A percentile compares a stretch with the other conserved stretches of the same genome.
phyloP scores from a whole-genome alignment of 2,888 invertebrate species.

The Machimus atricapillus region DNA sequence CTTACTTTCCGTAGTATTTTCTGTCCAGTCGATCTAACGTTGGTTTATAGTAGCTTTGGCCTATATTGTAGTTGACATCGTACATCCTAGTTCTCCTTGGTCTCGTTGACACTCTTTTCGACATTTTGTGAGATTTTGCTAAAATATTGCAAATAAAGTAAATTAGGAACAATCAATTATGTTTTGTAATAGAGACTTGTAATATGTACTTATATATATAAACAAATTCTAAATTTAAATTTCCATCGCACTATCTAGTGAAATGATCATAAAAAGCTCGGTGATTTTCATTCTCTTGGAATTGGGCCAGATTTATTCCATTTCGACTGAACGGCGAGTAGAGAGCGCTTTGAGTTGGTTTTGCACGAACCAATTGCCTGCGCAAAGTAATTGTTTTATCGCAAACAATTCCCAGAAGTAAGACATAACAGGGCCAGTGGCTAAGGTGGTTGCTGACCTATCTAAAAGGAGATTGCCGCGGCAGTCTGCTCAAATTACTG shows the following conservation, averaged over 20 bases:
- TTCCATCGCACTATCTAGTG: not conserved
- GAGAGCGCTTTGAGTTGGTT: not conserved
- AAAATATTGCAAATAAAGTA: not conserved
- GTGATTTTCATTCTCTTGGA: not conserved
- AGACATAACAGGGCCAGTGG: not conserved
- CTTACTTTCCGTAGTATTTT: slow-evolving; percentile 68
- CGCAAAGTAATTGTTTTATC: not conserved
- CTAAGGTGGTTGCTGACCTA: not conserved
- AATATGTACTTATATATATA: not conserved
- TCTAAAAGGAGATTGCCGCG: not conserved
- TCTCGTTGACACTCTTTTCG: slow-evolving; percentile 39
- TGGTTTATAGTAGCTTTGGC: slow-evolving; percentile 82
- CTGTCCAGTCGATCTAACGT: slow-evolving; percentile 78
- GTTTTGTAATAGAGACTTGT: not conserved
- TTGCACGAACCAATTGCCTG: not conserved
- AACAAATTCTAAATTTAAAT: slow-evolving; percentile 10
- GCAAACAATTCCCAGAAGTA: not conserved
- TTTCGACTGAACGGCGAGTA: not conserved
- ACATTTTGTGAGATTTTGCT: not conserved
- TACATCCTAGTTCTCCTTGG: slow-evolving; percentile 79
- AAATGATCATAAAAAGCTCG: slow-evolving; percentile 7
- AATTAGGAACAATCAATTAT: not conserved
- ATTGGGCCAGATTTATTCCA: slow-evolving; percentile 3
- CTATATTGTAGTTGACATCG: slow-evolving; percentile 85
- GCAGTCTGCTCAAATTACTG: slow-evolving; percentile 1